These are phyloP conservation scores for Drosophila helvetica DNA, from an alignment of 2,888 invertebrate genomes.

Conservation along the genomic window DNA sequence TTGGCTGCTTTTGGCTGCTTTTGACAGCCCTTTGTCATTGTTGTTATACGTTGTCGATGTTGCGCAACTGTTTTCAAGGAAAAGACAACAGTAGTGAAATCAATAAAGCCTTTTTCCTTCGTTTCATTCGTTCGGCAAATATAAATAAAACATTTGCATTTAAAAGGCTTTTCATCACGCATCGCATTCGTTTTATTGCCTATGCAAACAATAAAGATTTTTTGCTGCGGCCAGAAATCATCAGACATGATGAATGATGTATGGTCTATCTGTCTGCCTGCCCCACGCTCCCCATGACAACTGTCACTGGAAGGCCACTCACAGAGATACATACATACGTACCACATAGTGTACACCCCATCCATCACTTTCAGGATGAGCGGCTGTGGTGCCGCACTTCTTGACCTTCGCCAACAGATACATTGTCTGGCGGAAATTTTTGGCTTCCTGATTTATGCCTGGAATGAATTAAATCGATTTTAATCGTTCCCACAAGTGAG, in stretches of 20 bases:
- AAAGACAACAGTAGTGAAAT: slow-evolving; percentile 44
- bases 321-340: slow-evolving; percentile 13
- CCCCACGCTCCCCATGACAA: slow-evolving; percentile 19
- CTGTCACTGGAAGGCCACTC: slow-evolving; percentile 22
- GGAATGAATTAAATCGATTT: slow-evolving; percentile 73
- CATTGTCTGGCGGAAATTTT: slow-evolving; percentile 31
- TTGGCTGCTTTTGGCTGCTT: slow-evolving; percentile 3
- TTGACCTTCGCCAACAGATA: slow-evolving; percentile 57
- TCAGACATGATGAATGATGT: slow-evolving; percentile 57
- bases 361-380: slow-evolving; percentile 9
- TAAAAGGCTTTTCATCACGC: slow-evolving; percentile 51
- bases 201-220: slow-evolving; percentile 39
- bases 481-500: slow-evolving; percentile 72
- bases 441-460: slow-evolving; percentile 63
- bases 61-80: slow-evolving; percentile 14
- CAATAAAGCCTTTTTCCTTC: slow-evolving; percentile 56
- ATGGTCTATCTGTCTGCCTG: slow-evolving; percentile 1
- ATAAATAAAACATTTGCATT: slow-evolving; percentile 62
- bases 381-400: slow-evolving; percentile 25
- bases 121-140: slow-evolving; percentile 38
- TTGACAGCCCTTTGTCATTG: slow-evolving; percentile 23
- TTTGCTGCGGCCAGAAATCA: slow-evolving; percentile 8
- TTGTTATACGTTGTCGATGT: slow-evolving; percentile 6
- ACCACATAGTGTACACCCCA: slow-evolving; percentile 7
- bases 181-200: slow-evolving; percentile 26